phyloP scores from a whole-genome alignment of 2,797 vertebrate genomes.

The Cebuella pygmaea region DNA sequence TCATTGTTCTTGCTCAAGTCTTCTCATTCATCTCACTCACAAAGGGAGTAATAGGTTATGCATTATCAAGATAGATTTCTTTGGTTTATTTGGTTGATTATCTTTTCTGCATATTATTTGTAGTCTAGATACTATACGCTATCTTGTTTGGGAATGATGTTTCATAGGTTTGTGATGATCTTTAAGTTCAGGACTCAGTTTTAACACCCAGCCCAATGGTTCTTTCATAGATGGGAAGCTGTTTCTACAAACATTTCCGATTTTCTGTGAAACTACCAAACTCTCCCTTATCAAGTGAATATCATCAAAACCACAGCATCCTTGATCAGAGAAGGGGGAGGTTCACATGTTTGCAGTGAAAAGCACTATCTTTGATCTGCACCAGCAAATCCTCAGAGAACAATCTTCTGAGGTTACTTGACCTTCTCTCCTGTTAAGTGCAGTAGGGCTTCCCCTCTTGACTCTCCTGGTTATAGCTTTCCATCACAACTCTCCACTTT shows the following conservation, averaged over 20 bases:
- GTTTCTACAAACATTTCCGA: constrained; percentile 77
- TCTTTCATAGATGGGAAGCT: constrained; percentile 55
- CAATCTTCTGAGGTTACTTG: constrained; percentile 21
- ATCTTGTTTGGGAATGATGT: neutral
- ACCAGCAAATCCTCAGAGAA: constrained; percentile 42
- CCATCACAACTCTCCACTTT: neutral
- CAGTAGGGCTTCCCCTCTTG: constrained; percentile 31
- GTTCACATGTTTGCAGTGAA: constrained; percentile 62
- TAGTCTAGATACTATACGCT: neutral
- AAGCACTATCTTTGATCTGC: constrained; percentile 68
- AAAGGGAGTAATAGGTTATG: neutral
- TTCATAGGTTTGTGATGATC: neutral
- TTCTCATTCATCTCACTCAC: neutral
- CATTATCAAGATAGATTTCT: neutral
- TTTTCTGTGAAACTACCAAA: constrained; percentile 78
- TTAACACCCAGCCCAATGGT: constrained; percentile 39
- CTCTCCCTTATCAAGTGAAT: constrained; percentile 75
- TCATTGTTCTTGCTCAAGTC: neutral
- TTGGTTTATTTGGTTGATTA: neutral
- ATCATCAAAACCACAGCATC: constrained; percentile 78
- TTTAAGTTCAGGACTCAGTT: constrained; percentile 29
- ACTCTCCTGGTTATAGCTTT: neutral
- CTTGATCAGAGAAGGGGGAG: constrained; percentile 66
- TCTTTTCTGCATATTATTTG: neutral
- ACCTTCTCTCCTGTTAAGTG: constrained; percentile 35